Conservation (phyloP, 2,888 invertebrate genomes). For the Melanargia galathea region DNA sequence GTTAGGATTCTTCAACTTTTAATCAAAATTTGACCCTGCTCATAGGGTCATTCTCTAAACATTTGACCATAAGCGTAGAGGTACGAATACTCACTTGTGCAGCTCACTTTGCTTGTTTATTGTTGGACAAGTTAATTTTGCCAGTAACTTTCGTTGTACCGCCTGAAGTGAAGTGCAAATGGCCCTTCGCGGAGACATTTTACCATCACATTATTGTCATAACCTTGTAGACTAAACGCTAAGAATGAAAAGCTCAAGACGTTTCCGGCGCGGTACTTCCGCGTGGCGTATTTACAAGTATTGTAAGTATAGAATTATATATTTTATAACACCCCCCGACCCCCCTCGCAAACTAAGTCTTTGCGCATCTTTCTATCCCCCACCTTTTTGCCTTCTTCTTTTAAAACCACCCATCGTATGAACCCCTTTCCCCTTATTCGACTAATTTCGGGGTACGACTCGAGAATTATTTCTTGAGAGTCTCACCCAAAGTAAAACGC, state of each 20-base stretch:
- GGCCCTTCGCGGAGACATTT: no score
- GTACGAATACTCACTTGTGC: no score
- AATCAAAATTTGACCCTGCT: no score
- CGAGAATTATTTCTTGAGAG: conserved; percentile 80
- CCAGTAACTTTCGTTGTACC: no score
- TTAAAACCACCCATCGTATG: conserved; percentile 81
- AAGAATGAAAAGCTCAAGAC: conserved; percentile 57
- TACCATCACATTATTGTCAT: not conserved
- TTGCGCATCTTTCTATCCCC: conserved; percentile 82
- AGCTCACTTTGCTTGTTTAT: no score
- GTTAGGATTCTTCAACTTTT: no score
- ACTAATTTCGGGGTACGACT: conserved; percentile 83
- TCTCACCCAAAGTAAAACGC: conserved; percentile 51
- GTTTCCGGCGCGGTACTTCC: conserved; percentile 62
- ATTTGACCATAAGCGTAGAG: no score
- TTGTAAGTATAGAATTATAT: conserved; percentile 83
- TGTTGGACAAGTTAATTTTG: no score
- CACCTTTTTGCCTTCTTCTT: conserved; percentile 82
- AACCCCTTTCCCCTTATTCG: conserved; percentile 82
- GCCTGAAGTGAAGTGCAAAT: no score
- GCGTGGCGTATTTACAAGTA: conserved; percentile 82
- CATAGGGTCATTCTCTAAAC: no score
- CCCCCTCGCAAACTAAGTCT: conserved; percentile 80
- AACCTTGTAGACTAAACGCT: not conserved
- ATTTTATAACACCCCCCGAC: conserved; percentile 78